Evolutionary conservation across 2,113 vertebrate species (phyloP), one percentile per base, ranked within the genome.

Genomic region (Taxidea taxus): DNA sequence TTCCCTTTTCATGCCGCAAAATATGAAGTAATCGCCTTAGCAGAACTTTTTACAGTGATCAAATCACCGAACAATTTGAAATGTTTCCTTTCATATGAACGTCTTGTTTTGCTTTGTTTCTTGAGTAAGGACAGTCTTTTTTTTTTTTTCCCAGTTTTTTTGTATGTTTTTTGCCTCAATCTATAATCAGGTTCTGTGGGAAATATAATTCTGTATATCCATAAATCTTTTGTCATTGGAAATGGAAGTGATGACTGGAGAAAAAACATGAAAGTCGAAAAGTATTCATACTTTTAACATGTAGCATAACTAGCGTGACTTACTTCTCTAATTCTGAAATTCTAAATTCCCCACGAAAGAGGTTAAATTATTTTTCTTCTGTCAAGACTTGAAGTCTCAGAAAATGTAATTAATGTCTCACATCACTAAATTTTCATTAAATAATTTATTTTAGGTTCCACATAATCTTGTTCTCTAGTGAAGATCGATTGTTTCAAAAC

Each of bases 1-100:
- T 96, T 89, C 78, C 47, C 42, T 49, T 85, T 95, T 93, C 31
- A 47, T 37, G n/a, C 72, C 3, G 2, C 27, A 12, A 58, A 97
- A 87, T 68, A 66, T 92, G 92, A 97, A 93, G 94, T 87, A 80
- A 94, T 92, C 3, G 0, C 39, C 84, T 90, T 91, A 54, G 25
- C 81, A n/a, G 90, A 70, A 62, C 68, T 90, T 54, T 68, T 6
- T 29, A 44, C 34, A 77, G 44, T 85, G 78, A 88, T 82, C 51
- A n/a, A 70, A 94, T 92, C 70, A 81, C 29, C 62, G 77, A 86
- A 78, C 15, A 95, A 87, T 90, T 47, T 39, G 21, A 95, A 78
- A 25, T 29, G 56, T 56, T 70, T 60, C 87, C 68, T 51, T 84
- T 56, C 14, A 47, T 51, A 9, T 83, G 49, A 82, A 93, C 74